Base-by-base conservation (phyloP, 2,797 vertebrate genomes). In the Hippopotamyrus pictus region DNA sequence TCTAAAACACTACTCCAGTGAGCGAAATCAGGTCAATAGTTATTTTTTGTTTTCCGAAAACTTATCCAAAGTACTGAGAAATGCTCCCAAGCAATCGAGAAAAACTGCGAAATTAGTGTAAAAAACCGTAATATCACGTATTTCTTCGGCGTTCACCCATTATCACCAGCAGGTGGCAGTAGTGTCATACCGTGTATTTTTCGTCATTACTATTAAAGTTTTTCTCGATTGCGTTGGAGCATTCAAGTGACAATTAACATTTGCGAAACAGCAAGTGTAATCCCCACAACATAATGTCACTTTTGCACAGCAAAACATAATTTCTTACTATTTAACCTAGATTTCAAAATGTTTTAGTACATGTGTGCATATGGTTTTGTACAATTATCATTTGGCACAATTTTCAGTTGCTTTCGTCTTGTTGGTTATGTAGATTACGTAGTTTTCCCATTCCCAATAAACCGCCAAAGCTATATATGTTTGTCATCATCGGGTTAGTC, bases 151-250 rank as follows among this genome's bases (percentile, higher is more conserved):
- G 65, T 73, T 73, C 65, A 0, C 29, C 29, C 12, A 73, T 73
- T 73, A 17, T 73, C 14, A 73, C 76, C 76, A 82, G 76, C 37
- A 82, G 76, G 76, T 44, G 76, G 76, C 76, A 82, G 76, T 82
- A 46, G 19, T n/a, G 76, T 82, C 41, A 82, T 37, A n/a, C 6
- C 37, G 2, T 73, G 25, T 37, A 12, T 17, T 73, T 73, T 73
- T 73, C 3, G 62, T 33, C 29, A 73, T 33, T 73, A 14, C 25
- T 73, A 73, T 73, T 59, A 22, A 59, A 33, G 65, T 33, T 33
- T 73, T 41, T 41, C n/a, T 25, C 22, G n/a, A 62, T 29, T 29
- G 22, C 3, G 22, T 4, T 11, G 62, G 62, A 29, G 62, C 62
- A 1, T 29, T 62, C 62, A 12, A 65, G 11, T 29, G 25, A 65